phyloP scores from a whole-genome alignment of 64 coral and sea anemone genomes.

The Montipora sp. region DNA sequence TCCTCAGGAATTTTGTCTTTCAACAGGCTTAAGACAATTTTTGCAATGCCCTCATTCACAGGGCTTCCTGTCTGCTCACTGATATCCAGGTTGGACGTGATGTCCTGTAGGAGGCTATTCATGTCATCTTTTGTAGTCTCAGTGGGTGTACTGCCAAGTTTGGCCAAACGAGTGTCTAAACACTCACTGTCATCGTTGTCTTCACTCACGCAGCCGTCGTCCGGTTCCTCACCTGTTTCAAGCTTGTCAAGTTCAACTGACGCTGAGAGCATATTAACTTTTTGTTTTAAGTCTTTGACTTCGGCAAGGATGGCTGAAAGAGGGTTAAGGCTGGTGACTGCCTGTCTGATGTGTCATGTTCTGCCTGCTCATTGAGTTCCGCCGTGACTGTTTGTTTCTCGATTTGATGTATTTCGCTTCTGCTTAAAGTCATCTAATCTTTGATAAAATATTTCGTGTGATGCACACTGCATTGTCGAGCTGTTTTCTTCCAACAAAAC shows the following conservation, averaged over 20 bases:
- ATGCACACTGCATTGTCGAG: too few species aligned
- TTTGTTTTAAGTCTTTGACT: neutral
- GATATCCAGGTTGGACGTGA: conserved; percentile 7
- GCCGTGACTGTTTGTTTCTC: neutral
- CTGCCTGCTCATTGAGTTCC: neutral
- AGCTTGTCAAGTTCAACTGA: neutral
- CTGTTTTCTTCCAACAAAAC: too few species aligned
- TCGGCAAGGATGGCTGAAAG: neutral
- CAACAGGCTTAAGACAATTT: neutral
- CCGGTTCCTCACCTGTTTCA: neutral
- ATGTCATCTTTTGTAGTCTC: neutral
- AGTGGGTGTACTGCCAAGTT: neutral
- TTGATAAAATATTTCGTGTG: too few species aligned
- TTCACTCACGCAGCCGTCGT: neutral
- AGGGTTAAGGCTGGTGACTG: neutral
- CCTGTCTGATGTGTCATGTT: neutral
- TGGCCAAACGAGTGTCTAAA: neutral
- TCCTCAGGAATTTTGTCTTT: neutral
- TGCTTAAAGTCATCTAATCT: too few species aligned
- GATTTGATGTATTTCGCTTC: too few species aligned
- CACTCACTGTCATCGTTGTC: neutral
- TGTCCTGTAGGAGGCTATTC: neutral
- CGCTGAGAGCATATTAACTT: neutral
- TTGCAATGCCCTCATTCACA: neutral
- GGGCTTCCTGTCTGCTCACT: conserved; percentile 9